Evolutionary conservation across 2,888 invertebrate genomes (phyloP), one percentile per base, ranked within the genome.

Genomic region (Euplexia lucipara): DNA sequence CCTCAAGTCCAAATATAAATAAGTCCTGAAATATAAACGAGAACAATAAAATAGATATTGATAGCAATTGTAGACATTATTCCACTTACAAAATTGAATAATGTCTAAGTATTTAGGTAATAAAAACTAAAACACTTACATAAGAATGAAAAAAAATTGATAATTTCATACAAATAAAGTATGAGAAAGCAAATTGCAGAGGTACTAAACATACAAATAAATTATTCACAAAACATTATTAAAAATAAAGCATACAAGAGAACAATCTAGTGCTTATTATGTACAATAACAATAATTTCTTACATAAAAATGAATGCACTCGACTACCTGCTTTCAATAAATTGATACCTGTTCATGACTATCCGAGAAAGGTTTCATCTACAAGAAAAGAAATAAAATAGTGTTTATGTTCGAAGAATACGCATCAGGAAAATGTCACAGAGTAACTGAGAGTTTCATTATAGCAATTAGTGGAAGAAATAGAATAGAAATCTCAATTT

Each of bases 281-380:
- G 68, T 88, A 85, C 84, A 87, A 69, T 65, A 76, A 83, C 81
- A 87, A 70, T 83, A 86, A 82, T 81, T 84, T 85, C 79, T 84
- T 81, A 85, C 75, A 82, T 83, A 85, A 83, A 86, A 88, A 87
- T 85, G 83, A 90, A 89, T 86, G 86, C 88, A 87, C 86, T 88
- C 83, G 77, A 88, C 90, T 92, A 94, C 90, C 92, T 90, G 91
- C 87, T 82, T 87, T 88, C 83, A 82, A 79, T 77, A 82, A 74
- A 83, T 86, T 88, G 89, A 89, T 95, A 95, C 95, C 95, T 95
- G 95, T 88, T 95, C 92, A 88, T 95, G 93, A 92, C 95, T 95
- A 93, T 95, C 95, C 95, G 95, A 95, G 89, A 92, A 95, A 89
- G 95, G 95, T 92, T 94, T 94, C 92, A 95, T 94, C 95, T 95